These are phyloP conservation scores for Lanius ludovicianus DNA, from an alignment of 2,113 vertebrate genomes.

Conservation along the genomic window DNA sequence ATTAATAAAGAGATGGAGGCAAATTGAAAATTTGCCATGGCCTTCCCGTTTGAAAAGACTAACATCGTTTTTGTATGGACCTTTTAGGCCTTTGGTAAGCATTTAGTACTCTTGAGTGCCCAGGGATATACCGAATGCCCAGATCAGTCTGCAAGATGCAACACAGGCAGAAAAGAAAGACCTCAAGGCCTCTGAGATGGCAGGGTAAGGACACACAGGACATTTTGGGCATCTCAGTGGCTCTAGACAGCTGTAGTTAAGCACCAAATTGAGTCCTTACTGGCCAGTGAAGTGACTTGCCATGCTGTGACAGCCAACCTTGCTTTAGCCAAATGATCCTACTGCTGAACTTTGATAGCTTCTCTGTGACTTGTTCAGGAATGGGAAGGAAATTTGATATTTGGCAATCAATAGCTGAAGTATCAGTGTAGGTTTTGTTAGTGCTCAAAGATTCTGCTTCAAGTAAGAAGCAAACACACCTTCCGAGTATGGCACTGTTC, in stretches of 20 bases:
- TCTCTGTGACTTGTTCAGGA: background rate
- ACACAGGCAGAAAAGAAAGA: background rate
- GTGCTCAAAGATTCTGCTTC: background rate
- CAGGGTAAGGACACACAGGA: background rate
- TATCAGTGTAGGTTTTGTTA: rapidly evolving
- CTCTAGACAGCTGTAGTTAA: background rate
- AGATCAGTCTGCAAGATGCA: rapidly evolving
- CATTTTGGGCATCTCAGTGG: background rate
- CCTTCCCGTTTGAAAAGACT: background rate
- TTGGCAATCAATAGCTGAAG: background rate
- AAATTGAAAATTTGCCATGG: background rate
- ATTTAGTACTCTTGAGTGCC: rapidly evolving
- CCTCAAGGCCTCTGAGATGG: background rate
- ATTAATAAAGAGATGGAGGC: background rate
- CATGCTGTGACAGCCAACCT: background rate
- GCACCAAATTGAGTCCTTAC: rapidly evolving
- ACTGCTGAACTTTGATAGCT: background rate
- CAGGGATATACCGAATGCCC: background rate
- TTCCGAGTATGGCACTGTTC: too few relatives aligned
- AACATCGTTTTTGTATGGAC: rapidly evolving
- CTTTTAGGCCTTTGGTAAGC: background rate
- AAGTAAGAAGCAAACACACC: background rate
- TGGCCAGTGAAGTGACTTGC: background rate
- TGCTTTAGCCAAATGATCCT: background rate
- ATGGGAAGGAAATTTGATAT: background rate